Evolutionary conservation across 1,140 invertebrate species (phyloP).

Genomic region (Agrilus planipennis): DNA sequence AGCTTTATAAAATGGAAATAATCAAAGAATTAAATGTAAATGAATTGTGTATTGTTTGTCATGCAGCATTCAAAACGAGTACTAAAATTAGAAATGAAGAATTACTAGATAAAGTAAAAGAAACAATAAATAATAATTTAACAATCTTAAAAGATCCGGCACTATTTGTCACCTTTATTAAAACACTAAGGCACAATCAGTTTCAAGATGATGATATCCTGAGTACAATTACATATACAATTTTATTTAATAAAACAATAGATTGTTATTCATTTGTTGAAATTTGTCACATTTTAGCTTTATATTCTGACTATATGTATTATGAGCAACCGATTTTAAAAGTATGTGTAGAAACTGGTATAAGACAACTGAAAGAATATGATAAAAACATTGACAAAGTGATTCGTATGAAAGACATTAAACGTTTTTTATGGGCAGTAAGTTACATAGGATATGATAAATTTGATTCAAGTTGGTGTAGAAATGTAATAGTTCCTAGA

Average conservation of each 20-base stretch:
- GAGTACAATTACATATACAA: conserved; percentile 24
- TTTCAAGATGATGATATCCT: conserved; percentile 30
- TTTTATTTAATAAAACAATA: conserved; percentile 31
- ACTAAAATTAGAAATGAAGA: conserved; percentile 24
- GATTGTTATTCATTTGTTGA: conserved; percentile 26
- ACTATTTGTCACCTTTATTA: conserved; percentile 28
- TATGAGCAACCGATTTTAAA: conserved; percentile 28
- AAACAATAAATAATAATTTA: conserved; percentile 26
- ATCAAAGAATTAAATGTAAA: conserved; percentile 20
- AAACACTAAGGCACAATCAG: conserved; percentile 29
- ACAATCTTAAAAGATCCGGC: conserved; percentile 25
- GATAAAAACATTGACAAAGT: conserved; percentile 15
- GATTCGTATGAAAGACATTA: conserved; percentile 28
- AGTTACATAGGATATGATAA: conserved; percentile 20
- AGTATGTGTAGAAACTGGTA: conserved; percentile 16
- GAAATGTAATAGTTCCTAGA: conserved; percentile 21
- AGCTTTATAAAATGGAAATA: conserved; percentile 12
- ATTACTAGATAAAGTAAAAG: conserved; percentile 20
- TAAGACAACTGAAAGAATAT: conserved; percentile 12
- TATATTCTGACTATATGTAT: conserved; percentile 29
- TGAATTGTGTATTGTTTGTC: conserved; percentile 29
- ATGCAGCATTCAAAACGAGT: conserved; percentile 31
- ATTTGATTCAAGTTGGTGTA: conserved; percentile 12
- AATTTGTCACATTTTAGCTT: conserved; percentile 27
- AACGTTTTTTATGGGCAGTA: conserved; percentile 27